Conservation (phyloP, 2,113 vertebrate genomes). For the Corythaeola cristata region DNA sequence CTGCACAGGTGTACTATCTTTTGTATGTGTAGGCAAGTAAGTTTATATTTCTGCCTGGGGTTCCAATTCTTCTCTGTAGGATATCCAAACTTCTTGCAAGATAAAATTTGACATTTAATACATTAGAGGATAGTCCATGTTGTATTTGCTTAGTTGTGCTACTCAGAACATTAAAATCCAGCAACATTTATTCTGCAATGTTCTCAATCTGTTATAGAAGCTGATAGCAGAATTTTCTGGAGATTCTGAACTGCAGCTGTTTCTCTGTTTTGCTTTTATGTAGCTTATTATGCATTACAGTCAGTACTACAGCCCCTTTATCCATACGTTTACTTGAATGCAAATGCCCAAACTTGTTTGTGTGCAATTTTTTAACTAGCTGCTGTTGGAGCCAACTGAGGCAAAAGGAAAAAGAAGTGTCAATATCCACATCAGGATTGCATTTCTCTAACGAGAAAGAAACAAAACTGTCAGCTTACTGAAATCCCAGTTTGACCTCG, state of each 20-base stretch:
- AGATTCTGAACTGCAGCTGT: background rate
- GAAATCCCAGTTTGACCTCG: background rate
- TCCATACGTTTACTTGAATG: background rate
- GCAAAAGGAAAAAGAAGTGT: background rate
- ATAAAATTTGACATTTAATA: background rate
- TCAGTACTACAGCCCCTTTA: background rate
- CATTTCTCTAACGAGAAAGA: background rate
- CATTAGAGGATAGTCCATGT: background rate
- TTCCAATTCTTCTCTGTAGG: background rate
- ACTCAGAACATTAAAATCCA: background rate
- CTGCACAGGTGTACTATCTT: background rate
- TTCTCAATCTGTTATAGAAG: background rate
- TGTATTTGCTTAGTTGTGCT: background rate
- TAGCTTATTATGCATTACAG: background rate
- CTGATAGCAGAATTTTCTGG: conserved; percentile 1
- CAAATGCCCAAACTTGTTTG: background rate
- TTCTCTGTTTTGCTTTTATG: background rate
- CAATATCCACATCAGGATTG: too few species aligned
- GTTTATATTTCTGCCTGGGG: background rate
- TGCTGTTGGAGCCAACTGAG: background rate
- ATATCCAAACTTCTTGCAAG: background rate
- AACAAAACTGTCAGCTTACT: background rate
- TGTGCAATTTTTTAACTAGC: background rate
- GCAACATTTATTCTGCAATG: background rate
- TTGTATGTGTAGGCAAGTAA: background rate